Evolutionary conservation across 1,140 invertebrate genomes (phyloP).

Genomic region (Bombus vancouverensis): DNA sequence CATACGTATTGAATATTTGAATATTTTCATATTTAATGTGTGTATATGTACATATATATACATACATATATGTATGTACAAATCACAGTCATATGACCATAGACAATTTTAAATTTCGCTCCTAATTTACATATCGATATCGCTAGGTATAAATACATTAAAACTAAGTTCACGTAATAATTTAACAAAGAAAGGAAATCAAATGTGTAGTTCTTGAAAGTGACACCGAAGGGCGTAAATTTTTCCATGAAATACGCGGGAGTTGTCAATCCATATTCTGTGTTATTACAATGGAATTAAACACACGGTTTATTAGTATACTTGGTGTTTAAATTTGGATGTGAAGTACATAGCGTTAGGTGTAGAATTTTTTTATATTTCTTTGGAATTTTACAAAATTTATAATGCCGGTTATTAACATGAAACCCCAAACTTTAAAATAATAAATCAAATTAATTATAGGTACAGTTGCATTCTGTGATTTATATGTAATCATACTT

Average conservation of each 20-base stretch:
- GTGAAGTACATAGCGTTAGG: constrained; percentile 1
- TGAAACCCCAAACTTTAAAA: background rate
- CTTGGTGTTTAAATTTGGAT: constrained; percentile 17
- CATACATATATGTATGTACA: background rate
- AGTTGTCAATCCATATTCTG: constrained; percentile 8
- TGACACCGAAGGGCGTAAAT: constrained; percentile 20
- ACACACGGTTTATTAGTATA: background rate
- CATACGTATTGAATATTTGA: too few relatives aligned
- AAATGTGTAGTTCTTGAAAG: constrained; percentile 20
- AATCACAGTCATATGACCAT: too few relatives aligned
- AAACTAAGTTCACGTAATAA: background rate
- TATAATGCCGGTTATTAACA: background rate
- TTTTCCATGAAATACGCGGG: constrained; percentile 34
- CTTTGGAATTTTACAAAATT: background rate
- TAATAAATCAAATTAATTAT: background rate
- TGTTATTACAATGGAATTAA: constrained; percentile 11
- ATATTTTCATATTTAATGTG: too few relatives aligned
- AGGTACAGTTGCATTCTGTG: background rate
- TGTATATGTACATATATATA: too few relatives aligned
- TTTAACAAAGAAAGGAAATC: background rate
- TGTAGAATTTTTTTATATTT: background rate
- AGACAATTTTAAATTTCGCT: background rate
- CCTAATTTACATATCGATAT: background rate
- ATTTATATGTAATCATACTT: background rate
- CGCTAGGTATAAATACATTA: background rate